phyloP scores from a whole-genome alignment of 2,888 invertebrate genomes.

The Machimus atricapillus region DNA sequence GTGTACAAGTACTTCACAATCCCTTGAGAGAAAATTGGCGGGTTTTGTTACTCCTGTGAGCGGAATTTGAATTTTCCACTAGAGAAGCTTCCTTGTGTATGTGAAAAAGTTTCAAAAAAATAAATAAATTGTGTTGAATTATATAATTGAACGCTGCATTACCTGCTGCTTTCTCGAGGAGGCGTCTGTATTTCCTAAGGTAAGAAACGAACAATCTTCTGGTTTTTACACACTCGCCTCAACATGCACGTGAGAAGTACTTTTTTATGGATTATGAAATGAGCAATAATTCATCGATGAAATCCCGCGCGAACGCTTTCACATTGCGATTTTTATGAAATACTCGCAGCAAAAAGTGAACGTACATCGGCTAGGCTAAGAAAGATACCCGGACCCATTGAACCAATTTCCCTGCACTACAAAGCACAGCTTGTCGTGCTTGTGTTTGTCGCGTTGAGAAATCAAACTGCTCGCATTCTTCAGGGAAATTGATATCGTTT shows the following conservation, averaged over 20 bases:
- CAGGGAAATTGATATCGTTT: slow-evolving; percentile 24
- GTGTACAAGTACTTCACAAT: not conserved
- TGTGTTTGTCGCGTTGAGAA: not conserved
- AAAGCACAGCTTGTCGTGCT: not conserved
- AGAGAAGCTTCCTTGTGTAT: not conserved
- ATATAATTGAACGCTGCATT: not conserved
- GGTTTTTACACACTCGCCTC: not conserved
- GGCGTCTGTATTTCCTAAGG: slow-evolving; percentile 1
- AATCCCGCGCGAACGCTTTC: not conserved
- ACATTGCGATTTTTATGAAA: slow-evolving; percentile 28
- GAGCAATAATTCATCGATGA: slow-evolving; percentile 19
- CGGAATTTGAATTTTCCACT: not conserved
- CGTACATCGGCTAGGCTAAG: not conserved
- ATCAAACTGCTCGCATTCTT: slow-evolving; percentile 1
- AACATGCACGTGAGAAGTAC: not conserved
- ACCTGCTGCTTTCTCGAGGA: not conserved
- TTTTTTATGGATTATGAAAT: slow-evolving; percentile 30
- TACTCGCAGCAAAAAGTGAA: slow-evolving; percentile 15
- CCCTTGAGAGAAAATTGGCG: not conserved
- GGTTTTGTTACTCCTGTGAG: not conserved
- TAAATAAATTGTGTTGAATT: not conserved
- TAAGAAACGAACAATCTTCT: slow-evolving; percentile 17
- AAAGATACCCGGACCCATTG: slow-evolving; percentile 4
- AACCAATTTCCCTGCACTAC: slow-evolving; percentile 30
- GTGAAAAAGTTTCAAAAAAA: not conserved